A percentile compares a stretch with the other conserved stretches of the same genome.
Evolutionary conservation across 2,113 vertebrate species (phyloP).

Genomic region (Thamnaconus septentrionalis): DNA sequence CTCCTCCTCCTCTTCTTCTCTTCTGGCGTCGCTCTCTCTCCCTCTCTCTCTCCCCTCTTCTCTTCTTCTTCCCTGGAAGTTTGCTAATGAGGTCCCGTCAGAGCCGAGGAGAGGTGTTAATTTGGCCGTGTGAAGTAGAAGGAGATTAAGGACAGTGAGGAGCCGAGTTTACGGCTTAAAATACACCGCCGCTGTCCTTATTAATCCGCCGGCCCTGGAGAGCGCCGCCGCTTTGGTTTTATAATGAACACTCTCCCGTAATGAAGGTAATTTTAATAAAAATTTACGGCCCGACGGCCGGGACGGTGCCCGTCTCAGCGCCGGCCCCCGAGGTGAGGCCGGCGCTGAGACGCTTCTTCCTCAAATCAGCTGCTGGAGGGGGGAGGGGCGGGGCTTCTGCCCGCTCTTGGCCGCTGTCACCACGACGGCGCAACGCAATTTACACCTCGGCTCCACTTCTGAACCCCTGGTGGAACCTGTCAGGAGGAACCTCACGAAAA

Average conservation of each 20-base stretch:
- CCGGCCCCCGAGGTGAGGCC: constrained; percentile 52
- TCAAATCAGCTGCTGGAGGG: constrained; percentile 62
- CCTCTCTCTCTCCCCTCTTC: constrained; percentile 66
- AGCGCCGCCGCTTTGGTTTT: constrained; percentile 79
- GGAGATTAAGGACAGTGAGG: constrained; percentile 86
- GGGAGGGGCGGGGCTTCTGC: constrained; percentile 4
- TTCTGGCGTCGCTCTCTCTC: constrained; percentile 71
- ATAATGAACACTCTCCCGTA: constrained; percentile 82
- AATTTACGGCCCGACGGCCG: constrained; percentile 66
- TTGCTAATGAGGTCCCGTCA: constrained; percentile 86
- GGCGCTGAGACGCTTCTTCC: constrained; percentile 67
- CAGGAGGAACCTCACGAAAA: constrained; percentile 4
- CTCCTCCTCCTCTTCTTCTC: constrained; percentile 65
- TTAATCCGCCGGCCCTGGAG: constrained; percentile 81
- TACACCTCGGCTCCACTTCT: constrained; percentile 65
- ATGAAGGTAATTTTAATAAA: constrained; percentile 85
- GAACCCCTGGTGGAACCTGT: constrained; percentile 50
- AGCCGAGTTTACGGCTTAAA: constrained; percentile 85
- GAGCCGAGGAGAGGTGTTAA: constrained; percentile 84
- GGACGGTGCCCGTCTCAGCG: constrained; percentile 57
- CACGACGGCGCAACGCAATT: constrained; percentile 52
- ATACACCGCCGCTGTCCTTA: constrained; percentile 83
- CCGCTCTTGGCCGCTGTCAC: constrained; percentile 17
- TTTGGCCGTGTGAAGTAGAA: constrained; percentile 84
- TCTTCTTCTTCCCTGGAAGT: constrained; percentile 77